phyloP scores from a whole-genome alignment of 2,797 vertebrate species.

The Enteromius paludinosus region DNA sequence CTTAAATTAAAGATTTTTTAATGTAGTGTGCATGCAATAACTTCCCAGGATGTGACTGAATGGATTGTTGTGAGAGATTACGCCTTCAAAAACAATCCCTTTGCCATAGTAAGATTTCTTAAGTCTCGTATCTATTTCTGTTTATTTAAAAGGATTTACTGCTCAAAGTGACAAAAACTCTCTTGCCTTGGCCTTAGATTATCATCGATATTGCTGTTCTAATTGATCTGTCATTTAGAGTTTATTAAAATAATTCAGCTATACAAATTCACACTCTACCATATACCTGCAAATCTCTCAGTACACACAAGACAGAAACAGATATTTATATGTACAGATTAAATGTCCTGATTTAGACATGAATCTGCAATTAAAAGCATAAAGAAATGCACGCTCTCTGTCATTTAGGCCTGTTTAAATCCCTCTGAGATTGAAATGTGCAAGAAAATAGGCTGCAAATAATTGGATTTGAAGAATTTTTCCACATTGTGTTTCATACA shows the following conservation, averaged over 20 bases:
- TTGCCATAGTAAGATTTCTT: background rate
- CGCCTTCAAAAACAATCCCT: background rate
- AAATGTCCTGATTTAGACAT: background rate
- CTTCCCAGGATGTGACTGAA: conserved; percentile 4
- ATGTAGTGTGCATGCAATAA: background rate
- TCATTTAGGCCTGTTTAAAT: conserved; percentile 16
- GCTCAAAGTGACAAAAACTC: background rate
- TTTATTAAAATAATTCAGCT: background rate
- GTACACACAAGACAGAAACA: background rate
- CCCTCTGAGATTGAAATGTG: background rate
- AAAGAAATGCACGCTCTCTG: background rate
- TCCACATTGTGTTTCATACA: background rate
- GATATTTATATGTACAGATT: background rate
- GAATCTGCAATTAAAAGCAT: background rate
- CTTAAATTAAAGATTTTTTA: background rate
- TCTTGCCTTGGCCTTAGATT: background rate
- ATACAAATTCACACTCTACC: background rate
- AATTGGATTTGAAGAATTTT: conserved; percentile 4
- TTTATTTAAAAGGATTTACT: background rate
- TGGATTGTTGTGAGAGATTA: background rate
- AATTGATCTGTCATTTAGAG: background rate
- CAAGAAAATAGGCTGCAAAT: background rate
- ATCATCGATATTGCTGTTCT: background rate
- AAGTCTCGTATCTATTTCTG: background rate
- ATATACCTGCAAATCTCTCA: background rate